Evolutionary conservation across 2,797 vertebrate genomes (phyloP).

Genomic region (Microhierax caerulescens): DNA sequence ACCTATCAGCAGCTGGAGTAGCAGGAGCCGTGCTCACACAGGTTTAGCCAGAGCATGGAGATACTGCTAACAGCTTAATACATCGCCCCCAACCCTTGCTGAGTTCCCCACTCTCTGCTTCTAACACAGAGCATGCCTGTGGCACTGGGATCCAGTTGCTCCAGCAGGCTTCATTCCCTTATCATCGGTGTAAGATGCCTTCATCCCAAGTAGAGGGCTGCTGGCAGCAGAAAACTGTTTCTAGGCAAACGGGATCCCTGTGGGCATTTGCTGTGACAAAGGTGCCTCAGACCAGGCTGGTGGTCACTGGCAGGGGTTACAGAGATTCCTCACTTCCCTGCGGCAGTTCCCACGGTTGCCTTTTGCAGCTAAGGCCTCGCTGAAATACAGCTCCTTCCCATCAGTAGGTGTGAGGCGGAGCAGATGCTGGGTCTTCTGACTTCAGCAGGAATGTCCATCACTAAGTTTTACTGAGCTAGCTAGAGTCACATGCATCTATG

Average conservation of each 20-base stretch:
- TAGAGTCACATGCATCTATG: not conserved
- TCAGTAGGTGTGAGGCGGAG: not conserved
- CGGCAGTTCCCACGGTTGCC: rapidly evolving
- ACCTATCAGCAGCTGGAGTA: not conserved
- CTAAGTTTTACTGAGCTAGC: not conserved
- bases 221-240: not conserved
- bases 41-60: not conserved
- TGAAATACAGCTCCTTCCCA: not conserved
- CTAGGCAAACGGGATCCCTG: not conserved
- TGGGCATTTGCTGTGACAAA: not conserved
- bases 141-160: not conserved
- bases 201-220: not conserved
- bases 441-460: not conserved
- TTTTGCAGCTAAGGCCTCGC: not conserved
- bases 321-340: not conserved
- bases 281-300: not conserved
- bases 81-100: not conserved
- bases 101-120: not conserved
- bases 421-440: not conserved
- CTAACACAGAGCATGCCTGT: not conserved
- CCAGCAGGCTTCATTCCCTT: not conserved
- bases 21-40: not conserved
- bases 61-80: not conserved
- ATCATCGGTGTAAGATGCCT: not conserved
- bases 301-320: rapidly evolving